Evolutionary conservation across 2,797 vertebrate species (phyloP), one percentile per base, ranked within the genome.

Genomic region (Silurus aristotelis): DNA sequence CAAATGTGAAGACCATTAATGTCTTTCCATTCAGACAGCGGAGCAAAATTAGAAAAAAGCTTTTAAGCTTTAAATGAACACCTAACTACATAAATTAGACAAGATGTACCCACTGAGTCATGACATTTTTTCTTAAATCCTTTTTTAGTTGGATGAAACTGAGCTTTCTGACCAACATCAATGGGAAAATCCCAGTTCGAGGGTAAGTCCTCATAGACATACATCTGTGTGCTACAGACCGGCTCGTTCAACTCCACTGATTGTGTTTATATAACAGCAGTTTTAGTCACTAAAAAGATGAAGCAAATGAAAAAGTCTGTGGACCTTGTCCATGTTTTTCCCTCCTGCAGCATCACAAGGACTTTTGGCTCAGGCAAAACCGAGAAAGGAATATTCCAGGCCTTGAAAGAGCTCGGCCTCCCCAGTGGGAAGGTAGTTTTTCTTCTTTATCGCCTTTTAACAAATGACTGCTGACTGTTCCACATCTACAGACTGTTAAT

Each of bases 341-440:
- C 19, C 60, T 56, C 9, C 20, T 61, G 63, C 87, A 99, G 98
- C 91, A 98, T 99, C 90, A 99, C 98, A 70, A 95, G 98, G 92
- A 99, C 98, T 2, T 99, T 99, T 93, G 98, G 98, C 20, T 99
- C 98, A 5, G 98, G 98, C 85, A 99, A 99, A 95, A 99, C 98
- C 3, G 98, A 99, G 94, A 99, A 99, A 91, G 98, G 98, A 85
- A 99, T 99, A 92, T 99, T 99, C 91, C 98, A 99, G 94, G 98
- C 97, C 6, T 94, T 99, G 86, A 99, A 99, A 93, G 98, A 99
- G 89, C 94, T 99, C 70, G 98, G 98, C 88, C 96, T 99, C 89
- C 98, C 98, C 46, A 99, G 98, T 87, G 98, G 98, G 95, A 99
- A 99, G 97, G 98, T 99, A 95, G 70, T 67, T 25, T 25, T 67